Conservation (phyloP, 2,113 vertebrate species). For the Eublepharis macularius region DNA sequence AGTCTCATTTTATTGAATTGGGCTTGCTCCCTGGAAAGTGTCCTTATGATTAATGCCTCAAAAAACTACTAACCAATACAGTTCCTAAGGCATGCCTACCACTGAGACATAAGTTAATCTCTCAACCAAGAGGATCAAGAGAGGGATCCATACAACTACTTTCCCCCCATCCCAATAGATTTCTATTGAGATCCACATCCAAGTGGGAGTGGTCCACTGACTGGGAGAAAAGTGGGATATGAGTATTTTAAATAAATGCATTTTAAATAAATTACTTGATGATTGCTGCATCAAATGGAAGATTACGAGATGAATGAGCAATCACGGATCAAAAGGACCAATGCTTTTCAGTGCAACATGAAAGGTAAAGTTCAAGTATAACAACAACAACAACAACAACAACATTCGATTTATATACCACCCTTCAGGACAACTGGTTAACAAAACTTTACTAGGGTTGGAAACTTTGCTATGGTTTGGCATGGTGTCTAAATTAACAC, state of each 20-base stretch:
- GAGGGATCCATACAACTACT: background rate
- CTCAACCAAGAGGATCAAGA: background rate
- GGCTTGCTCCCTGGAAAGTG: no score
- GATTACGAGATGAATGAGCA: background rate
- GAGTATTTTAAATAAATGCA: no score
- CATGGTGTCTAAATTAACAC: no score
- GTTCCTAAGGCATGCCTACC: background rate
- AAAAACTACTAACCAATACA: background rate
- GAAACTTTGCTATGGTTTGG: background rate
- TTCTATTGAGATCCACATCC: background rate
- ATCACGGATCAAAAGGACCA: background rate
- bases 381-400: no score
- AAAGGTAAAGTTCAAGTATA: no score
- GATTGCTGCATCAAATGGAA: background rate
- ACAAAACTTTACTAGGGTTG: no score
- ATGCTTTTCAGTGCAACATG: no score
- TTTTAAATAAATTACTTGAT: background rate
- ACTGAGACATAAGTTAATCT: background rate
- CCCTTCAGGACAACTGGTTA: no score
- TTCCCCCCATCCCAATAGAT: background rate
- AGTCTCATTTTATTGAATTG: no score
- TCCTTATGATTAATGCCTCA: no score
- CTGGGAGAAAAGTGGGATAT: no score
- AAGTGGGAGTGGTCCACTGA: background rate
- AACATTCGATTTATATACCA: no score